Evolutionary conservation across 1,140 invertebrate species (phyloP).

Genomic region (Himalopsyche phryganea): DNA sequence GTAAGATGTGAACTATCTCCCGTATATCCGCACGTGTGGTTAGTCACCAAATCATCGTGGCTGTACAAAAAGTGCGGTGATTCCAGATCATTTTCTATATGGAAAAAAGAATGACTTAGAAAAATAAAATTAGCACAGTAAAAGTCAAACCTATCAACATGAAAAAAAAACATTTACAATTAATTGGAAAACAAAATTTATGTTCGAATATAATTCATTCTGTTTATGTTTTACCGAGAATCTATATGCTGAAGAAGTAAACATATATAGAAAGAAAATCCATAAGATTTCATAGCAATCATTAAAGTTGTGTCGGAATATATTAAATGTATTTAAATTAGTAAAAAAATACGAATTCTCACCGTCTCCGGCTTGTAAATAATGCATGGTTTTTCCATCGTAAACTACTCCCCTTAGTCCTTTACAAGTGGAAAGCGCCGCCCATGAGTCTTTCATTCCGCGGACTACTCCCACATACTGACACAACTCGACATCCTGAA

Average conservation of each 20-base stretch:
- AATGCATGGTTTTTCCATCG: conserved; percentile 73
- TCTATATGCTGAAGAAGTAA: no score
- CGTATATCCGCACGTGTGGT: conserved; percentile 66
- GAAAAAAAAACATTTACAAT: no score
- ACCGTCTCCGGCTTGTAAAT: conserved; percentile 61
- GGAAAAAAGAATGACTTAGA: conserved; percentile 31
- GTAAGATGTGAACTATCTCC: conserved; percentile 37
- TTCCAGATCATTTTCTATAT: conserved; percentile 47
- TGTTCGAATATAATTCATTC: no score
- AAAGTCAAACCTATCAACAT: no score
- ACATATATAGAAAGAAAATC: no score
- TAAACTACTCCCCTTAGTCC: conserved; percentile 77
- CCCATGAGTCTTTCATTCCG: conserved; percentile 69
- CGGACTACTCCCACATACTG: conserved; percentile 81
- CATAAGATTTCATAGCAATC: no score
- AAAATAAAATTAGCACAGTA: no score
- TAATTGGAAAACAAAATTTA: no score
- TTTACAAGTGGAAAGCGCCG: conserved; percentile 80
- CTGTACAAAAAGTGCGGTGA: conserved; percentile 64
- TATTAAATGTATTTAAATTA: no score
- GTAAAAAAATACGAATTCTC: background rate
- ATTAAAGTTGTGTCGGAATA: no score
- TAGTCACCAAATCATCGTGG: conserved; percentile 62
- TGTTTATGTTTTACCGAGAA: no score
- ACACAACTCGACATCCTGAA: conserved; percentile 71